These are phyloP conservation scores for Neomorphus geoffroyi DNA, from an alignment of 2,797 vertebrate genomes.

Conservation along the genomic window DNA sequence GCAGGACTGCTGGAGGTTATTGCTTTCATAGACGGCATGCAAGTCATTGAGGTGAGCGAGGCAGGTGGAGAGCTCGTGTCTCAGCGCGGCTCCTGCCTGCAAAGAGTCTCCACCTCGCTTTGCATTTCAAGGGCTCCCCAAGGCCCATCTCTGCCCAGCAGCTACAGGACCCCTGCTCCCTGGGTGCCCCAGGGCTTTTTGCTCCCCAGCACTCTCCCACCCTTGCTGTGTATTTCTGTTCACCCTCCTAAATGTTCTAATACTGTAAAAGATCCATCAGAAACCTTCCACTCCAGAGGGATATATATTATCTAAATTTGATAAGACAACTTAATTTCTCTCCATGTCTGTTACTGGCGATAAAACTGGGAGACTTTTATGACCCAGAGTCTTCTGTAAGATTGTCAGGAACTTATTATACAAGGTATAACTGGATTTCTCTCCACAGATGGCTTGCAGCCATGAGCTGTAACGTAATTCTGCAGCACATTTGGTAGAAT, in stretches of 20 bases:
- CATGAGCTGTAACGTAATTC: slow-evolving; percentile 79
- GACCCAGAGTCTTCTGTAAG: slow-evolving; percentile 80
- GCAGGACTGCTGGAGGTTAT: slow-evolving; percentile 21
- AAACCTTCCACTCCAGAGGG: slow-evolving; percentile 76
- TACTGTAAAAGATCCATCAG: slow-evolving; percentile 69
- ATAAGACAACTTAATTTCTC: slow-evolving; percentile 86
- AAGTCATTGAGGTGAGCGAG: not conserved
- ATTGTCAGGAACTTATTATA: slow-evolving; percentile 85
- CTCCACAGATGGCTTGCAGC: slow-evolving; percentile 81
- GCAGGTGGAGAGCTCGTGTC: not conserved
- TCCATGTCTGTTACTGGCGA: slow-evolving; percentile 81
- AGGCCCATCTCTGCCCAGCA: fast-evolving
- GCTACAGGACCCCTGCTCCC: not conserved
- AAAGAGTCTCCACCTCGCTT: not conserved
- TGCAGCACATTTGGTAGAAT: slow-evolving; percentile 79
- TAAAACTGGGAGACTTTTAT: slow-evolving; percentile 84
- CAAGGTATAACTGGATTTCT: slow-evolving; percentile 85
- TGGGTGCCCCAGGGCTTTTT: not conserved
- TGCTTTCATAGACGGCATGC: not conserved
- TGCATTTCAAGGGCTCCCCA: not conserved
- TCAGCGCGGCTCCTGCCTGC: not conserved
- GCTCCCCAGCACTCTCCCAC: not conserved
- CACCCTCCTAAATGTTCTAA: slow-evolving; percentile 58
- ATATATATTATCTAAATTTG: slow-evolving; percentile 84
- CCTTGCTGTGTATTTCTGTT: not conserved